Evolutionary conservation across 2,113 vertebrate genomes (phyloP).

Genomic region (Protobothrops mucrosquamatus): DNA sequence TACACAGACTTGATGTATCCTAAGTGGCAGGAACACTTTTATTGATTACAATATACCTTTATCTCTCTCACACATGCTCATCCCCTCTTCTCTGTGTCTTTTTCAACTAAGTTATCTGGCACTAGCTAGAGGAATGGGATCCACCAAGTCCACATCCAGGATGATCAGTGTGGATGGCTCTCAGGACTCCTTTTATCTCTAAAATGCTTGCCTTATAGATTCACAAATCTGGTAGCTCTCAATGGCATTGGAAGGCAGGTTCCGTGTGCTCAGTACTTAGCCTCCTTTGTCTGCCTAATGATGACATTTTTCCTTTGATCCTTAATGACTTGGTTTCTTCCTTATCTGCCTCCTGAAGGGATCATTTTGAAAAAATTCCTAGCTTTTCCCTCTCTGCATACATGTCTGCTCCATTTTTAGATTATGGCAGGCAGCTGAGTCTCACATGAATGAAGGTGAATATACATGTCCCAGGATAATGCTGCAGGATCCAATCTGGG

Average conservation of each 20-base stretch:
- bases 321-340: neutral
- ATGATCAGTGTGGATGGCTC: neutral
- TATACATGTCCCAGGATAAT: neutral
- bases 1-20: neutral
- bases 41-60: neutral
- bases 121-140: neutral
- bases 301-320: neutral
- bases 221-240: neutral
- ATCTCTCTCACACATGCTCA: neutral
- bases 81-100: neutral
- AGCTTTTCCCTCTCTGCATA: neutral
- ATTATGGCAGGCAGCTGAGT: neutral
- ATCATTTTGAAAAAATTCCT: neutral
- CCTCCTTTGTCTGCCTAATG: neutral
- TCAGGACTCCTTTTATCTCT: neutral
- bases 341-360: neutral
- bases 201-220: neutral
- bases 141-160: neutral
- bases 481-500: neutral
- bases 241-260: neutral
- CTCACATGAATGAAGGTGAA: neutral
- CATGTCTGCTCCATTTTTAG: neutral
- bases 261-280: neutral
- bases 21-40: neutral
- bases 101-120: neutral